Conservation (phyloP, 2,888 invertebrate genomes). For the Thalpophila matura region DNA sequence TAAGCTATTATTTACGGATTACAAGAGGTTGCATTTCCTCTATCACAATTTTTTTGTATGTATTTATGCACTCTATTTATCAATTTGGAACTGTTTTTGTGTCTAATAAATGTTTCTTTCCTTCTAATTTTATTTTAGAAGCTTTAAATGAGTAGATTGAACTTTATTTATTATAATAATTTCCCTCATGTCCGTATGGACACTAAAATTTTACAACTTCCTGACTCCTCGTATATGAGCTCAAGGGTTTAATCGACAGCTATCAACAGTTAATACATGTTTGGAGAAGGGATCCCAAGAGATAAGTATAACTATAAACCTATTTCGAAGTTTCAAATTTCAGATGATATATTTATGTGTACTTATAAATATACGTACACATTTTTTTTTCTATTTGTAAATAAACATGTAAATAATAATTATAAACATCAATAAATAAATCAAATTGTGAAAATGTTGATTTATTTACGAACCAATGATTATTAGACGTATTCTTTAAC, state of each 20-base stretch:
- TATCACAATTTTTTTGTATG: too few relatives aligned
- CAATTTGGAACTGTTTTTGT: too few relatives aligned
- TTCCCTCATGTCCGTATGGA: not conserved
- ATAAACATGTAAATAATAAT: too few relatives aligned
- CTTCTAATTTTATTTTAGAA: not conserved
- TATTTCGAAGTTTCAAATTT: not conserved
- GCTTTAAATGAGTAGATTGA: not conserved
- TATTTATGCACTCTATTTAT: too few relatives aligned
- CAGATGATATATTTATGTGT: not conserved
- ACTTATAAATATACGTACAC: too few relatives aligned
- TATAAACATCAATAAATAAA: too few relatives aligned
- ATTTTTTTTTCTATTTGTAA: too few relatives aligned
- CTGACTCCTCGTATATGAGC: conserved; percentile 31
- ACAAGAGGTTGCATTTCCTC: too few relatives aligned
- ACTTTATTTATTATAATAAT: not conserved
- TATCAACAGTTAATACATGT: conserved; percentile 48
- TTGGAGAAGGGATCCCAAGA: conserved; percentile 35
- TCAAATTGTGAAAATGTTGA: not conserved
- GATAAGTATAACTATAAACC: conserved; percentile 11
- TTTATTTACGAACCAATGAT: too few relatives aligned
- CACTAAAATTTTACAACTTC: conserved; percentile 20
- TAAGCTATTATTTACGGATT: too few relatives aligned
- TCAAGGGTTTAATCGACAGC: conserved; percentile 47
- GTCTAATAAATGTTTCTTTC: too few relatives aligned
- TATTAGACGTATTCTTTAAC: too few relatives aligned